phyloP scores from a whole-genome alignment of 2,797 vertebrate species.

The Aeoliscus strigatus region DNA sequence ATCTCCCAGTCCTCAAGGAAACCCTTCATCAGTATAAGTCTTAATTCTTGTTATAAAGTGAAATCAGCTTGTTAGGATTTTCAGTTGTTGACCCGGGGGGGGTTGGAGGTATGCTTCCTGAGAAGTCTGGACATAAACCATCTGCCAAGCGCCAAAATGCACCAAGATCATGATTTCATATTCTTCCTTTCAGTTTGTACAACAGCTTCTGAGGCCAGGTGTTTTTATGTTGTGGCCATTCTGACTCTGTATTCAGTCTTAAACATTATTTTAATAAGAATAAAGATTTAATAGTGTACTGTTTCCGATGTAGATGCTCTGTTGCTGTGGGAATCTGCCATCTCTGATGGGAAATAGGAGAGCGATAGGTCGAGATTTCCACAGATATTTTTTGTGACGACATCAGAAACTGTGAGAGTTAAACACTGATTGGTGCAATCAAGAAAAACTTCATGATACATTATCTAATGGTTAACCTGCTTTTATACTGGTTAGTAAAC shows the following conservation, averaged over 20 bases:
- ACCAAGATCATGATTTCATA: slow-evolving; percentile 17
- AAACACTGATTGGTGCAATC: no score
- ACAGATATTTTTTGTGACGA: no score
- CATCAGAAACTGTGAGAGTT: no score
- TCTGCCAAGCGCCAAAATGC: slow-evolving; percentile 19
- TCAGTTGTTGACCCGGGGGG: slow-evolving; percentile 34
- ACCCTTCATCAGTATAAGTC: slow-evolving; percentile 68
- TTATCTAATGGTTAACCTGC: no score
- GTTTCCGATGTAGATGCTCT: slow-evolving; percentile 13
- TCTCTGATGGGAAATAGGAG: no score
- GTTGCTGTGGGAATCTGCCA: slow-evolving; percentile 1
- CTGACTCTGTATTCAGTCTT: slow-evolving; percentile 48
- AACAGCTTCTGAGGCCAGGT: slow-evolving; percentile 36
- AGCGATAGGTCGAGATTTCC: no score
- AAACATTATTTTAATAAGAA: slow-evolving; percentile 71
- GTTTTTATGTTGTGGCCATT: slow-evolving; percentile 50
- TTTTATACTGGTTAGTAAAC: no score
- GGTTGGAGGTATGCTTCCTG: slow-evolving; percentile 21
- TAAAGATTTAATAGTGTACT: slow-evolving; percentile 54
- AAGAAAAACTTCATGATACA: no score
- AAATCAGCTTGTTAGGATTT: slow-evolving; percentile 73
- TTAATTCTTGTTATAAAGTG: slow-evolving; percentile 73
- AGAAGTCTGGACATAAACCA: slow-evolving; percentile 56
- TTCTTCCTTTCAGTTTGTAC: slow-evolving; percentile 18
- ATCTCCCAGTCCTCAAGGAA: slow-evolving; percentile 40